Evolutionary conservation across 2,888 invertebrate species (phyloP).

Genomic region (Agrypnus murinus): DNA sequence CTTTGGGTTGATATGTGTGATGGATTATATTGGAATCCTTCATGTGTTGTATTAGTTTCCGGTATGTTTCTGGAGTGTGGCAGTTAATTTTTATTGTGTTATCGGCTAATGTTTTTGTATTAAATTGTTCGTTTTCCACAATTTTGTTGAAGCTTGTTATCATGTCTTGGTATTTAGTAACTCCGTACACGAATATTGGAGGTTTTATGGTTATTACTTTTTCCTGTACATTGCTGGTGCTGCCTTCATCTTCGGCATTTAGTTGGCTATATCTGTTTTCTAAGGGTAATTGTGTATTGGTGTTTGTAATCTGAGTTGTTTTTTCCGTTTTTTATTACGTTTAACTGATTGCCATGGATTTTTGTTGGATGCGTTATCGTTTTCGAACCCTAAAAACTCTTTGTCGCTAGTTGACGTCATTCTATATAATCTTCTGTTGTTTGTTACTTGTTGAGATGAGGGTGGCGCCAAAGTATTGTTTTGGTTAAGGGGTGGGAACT

Average conservation of each 20-base stretch:
- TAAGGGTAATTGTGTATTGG: too few species aligned
- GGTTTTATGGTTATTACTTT: too few species aligned
- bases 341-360: background rate
- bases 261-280: too few species aligned
- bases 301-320: too few species aligned
- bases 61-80: slow-evolving; percentile 37
- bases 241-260: too few species aligned
- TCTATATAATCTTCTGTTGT: background rate
- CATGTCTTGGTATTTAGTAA: too few species aligned
- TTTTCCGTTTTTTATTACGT: background rate
- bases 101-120: slow-evolving; percentile 43
- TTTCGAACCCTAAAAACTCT: background rate
- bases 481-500: background rate
- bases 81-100: slow-evolving; percentile 44
- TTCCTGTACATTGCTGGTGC: too few species aligned
- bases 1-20: too few species aligned
- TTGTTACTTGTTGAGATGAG: background rate
- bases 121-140: slow-evolving; percentile 39
- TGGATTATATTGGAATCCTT: too few species aligned
- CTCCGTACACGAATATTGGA: too few species aligned
- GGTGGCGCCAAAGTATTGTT: background rate
- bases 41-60: too few species aligned
- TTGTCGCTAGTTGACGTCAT: too few species aligned
- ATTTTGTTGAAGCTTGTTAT: slow-evolving; percentile 31
- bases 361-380: background rate